These are phyloP conservation scores for Butastur rufipennis DNA, from an alignment of 2,113 vertebrate genomes.

Conservation along the genomic window DNA sequence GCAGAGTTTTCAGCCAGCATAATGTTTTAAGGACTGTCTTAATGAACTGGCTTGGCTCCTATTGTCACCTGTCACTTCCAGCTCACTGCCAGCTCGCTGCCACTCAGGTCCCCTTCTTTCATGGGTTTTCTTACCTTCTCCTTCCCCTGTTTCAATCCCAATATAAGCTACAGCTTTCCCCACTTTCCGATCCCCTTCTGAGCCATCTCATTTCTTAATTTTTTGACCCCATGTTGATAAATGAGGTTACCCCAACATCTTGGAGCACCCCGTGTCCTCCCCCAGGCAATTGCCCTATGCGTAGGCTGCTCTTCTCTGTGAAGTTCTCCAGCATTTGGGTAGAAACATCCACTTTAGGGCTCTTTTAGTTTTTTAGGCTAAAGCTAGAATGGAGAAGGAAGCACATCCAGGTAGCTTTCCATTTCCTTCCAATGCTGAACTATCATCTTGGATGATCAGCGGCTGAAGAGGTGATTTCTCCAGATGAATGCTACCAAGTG, in stretches of 20 bases:
- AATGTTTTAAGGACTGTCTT: slow-evolving; percentile 63
- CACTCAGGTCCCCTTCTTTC: neutral
- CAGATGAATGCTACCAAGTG: neutral
- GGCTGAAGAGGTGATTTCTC: neutral
- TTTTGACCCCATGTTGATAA: neutral
- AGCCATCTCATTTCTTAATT: neutral
- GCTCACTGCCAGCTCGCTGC: neutral
- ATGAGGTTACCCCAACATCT: neutral
- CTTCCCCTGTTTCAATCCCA: neutral
- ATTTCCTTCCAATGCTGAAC: neutral
- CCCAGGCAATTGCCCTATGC: neutral
- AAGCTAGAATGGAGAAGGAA: neutral
- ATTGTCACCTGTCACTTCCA: slow-evolving; percentile 13
- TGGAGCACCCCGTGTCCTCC: neutral
- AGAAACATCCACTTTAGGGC: neutral
- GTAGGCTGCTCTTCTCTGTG: neutral
- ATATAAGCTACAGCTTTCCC: neutral
- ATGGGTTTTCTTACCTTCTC: neutral
- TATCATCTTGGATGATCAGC: neutral
- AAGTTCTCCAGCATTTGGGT: neutral
- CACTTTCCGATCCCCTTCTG: neutral
- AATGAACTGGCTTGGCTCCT: slow-evolving; percentile 59
- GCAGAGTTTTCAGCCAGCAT: slow-evolving; percentile 30
- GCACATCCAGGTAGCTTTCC: neutral
- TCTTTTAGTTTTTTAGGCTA: neutral